Conservation (phyloP, 2,113 vertebrate species). For the Microcebus griseorufus region DNA sequence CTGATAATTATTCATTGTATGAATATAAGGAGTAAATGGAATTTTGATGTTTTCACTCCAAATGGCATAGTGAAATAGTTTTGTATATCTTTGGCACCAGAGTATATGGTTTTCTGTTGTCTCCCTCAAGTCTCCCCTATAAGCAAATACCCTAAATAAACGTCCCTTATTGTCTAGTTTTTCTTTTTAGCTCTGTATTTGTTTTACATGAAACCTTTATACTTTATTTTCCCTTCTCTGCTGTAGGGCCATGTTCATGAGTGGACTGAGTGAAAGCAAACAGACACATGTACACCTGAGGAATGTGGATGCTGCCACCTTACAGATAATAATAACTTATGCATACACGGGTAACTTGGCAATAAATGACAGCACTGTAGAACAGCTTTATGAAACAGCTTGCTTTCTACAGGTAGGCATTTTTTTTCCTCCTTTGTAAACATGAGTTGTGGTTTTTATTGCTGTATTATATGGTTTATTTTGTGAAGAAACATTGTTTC, state of each 20-base stretch:
- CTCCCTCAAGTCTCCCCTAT: background rate
- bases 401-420: slow-evolving; percentile 96
- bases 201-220: background rate
- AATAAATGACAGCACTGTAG: slow-evolving; percentile 95
- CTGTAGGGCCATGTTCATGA: slow-evolving; percentile 98
- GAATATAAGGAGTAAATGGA: background rate
- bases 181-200: background rate
- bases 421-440: background rate
- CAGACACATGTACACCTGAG: slow-evolving; percentile 96
- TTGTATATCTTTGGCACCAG: background rate
- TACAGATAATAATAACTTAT: slow-evolving; percentile 97
- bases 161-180: background rate
- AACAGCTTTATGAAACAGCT: slow-evolving; percentile 98
- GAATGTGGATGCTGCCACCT: slow-evolving; percentile 95
- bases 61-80: background rate
- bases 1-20: background rate
- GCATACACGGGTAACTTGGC: slow-evolving; percentile 98
- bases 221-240: background rate
- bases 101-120: background rate
- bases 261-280: slow-evolving; percentile 97
- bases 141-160: background rate
- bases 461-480: background rate
- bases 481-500: background rate
- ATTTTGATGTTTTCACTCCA: background rate
- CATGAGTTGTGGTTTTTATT: background rate